Percentiles rank a stretch among this genome's conserved stretches.
Conservation (phyloP, 1,140 invertebrate genomes). For the Melitaea cinxia region DNA sequence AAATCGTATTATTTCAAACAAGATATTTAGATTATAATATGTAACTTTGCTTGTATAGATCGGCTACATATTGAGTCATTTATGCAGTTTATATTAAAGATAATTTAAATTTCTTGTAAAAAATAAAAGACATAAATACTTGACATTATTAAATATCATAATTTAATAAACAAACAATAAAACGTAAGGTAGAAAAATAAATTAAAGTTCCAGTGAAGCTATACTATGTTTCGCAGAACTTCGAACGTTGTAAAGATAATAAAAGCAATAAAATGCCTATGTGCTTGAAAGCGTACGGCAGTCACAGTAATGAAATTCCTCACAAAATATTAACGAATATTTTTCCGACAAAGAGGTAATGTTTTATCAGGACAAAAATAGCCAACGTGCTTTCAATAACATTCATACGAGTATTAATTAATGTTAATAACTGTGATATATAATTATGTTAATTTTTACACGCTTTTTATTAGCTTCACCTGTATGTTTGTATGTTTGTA, state of each 20-base stretch:
- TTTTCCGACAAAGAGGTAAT: constrained; percentile 73
- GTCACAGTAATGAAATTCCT: constrained; percentile 74
- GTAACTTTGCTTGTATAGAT: too few relatives aligned
- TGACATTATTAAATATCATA: too few relatives aligned
- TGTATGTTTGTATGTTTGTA: too few relatives aligned
- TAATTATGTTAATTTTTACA: background rate
- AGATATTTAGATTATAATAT: too few relatives aligned
- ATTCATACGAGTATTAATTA: background rate
- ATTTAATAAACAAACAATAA: background rate
- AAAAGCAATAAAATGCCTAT: constrained; percentile 75
- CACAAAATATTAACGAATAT: constrained; percentile 75
- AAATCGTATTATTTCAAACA: too few relatives aligned
- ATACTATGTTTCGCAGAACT: constrained; percentile 49
- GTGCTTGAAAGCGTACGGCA: constrained; percentile 73
- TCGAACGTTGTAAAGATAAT: constrained; percentile 51
- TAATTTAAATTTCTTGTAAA: too few relatives aligned
- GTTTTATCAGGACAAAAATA: constrained; percentile 50
- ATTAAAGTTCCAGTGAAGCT: background rate
- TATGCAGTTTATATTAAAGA: too few relatives aligned
- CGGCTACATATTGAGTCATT: too few relatives aligned
- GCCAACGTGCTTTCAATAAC: background rate
- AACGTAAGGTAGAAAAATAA: background rate
- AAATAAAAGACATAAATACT: too few relatives aligned
- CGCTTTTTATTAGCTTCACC: background rate
- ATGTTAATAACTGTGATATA: background rate